Percentiles rank a stretch among this genome's conserved stretches.
Evolutionary conservation across 2,888 invertebrate species (phyloP).

Genomic region (Pachliopta kotzebuea): DNA sequence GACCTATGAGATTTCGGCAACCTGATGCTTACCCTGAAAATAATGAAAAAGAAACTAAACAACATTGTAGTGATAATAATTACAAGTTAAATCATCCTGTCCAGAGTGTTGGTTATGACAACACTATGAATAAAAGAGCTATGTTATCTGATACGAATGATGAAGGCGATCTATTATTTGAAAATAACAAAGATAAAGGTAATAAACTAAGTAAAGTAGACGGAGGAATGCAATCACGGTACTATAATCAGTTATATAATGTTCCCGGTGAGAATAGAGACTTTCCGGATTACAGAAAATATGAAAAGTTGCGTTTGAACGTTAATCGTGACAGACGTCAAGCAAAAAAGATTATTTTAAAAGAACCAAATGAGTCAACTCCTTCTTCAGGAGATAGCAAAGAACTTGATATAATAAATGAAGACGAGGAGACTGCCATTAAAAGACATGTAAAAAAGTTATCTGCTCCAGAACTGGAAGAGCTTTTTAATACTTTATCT

Average conservation of each 20-base stretch:
- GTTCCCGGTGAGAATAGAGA: conserved; percentile 46
- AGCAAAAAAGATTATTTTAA: conserved; percentile 28
- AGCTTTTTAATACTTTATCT: conserved; percentile 60
- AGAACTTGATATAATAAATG: conserved; percentile 35
- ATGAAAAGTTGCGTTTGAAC: conserved; percentile 40
- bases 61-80: conserved; percentile 39
- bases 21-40: conserved; percentile 21
- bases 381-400: conserved; percentile 33
- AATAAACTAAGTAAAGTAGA: conserved; percentile 37
- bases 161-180: conserved; percentile 48
- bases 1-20: conserved; percentile 13
- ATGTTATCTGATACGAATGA: conserved; percentile 38
- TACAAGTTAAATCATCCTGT: conserved; percentile 34
- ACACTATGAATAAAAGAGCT: conserved; percentile 41
- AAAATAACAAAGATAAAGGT: conserved; percentile 39
- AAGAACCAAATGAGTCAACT: conserved; percentile 25
- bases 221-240: conserved; percentile 39
- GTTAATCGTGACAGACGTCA: conserved; percentile 54
- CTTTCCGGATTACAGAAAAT: conserved; percentile 40
- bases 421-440: conserved; percentile 63
- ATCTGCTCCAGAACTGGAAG: conserved; percentile 60
- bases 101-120: conserved; percentile 36
- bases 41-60: conserved; percentile 28
- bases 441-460: conserved; percentile 65
- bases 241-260: conserved; percentile 45